Percentiles rank a stretch among this genome's conserved stretches.
These are phyloP conservation scores for Poeciliopsis retropinna DNA, from an alignment of 2,113 vertebrate species.

Conservation along the genomic window DNA sequence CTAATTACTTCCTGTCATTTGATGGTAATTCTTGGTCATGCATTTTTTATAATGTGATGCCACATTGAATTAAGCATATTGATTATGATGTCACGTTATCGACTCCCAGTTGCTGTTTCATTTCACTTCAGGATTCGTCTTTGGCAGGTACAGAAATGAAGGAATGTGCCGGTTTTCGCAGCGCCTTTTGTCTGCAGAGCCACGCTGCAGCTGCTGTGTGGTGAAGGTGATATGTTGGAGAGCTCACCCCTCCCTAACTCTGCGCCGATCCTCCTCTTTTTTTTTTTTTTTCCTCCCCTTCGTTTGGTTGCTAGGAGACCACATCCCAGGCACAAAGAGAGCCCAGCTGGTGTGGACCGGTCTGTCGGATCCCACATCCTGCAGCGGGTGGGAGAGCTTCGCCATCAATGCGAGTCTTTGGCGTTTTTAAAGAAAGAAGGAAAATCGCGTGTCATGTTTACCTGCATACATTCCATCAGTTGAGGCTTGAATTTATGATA, in stretches of 20 bases:
- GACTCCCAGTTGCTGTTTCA: slow-evolving; percentile 2
- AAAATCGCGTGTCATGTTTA: slow-evolving; percentile 26
- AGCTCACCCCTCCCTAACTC: slow-evolving; percentile 64
- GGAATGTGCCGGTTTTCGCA: slow-evolving; percentile 36
- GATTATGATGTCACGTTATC: slow-evolving; percentile 13
- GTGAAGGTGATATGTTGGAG: slow-evolving; percentile 70
- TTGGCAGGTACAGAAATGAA: slow-evolving; percentile 28
- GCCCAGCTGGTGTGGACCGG: slow-evolving; percentile 89
- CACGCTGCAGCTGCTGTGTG: slow-evolving; percentile 66
- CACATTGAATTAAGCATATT: slow-evolving; percentile 22
- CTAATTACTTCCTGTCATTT: not conserved
- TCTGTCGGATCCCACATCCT: slow-evolving; percentile 82
- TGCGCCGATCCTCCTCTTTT: slow-evolving; percentile 79
- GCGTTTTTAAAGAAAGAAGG: not conserved
- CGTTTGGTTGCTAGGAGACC: slow-evolving; percentile 94
- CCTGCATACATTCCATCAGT: slow-evolving; percentile 22
- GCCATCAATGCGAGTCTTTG: slow-evolving; percentile 54
- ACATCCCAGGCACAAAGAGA: slow-evolving; percentile 91
- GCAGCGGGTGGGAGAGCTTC: slow-evolving; percentile 67
- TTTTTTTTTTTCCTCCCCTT: slow-evolving; percentile 82
- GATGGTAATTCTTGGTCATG: not conserved
- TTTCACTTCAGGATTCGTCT: not conserved
- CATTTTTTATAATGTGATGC: slow-evolving; percentile 37
- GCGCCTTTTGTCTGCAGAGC: slow-evolving; percentile 67
- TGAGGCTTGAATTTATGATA: not conserved